These are phyloP conservation scores for Acanthiza pusilla DNA, from an alignment of 2,797 vertebrate genomes.

Conservation along the genomic window DNA sequence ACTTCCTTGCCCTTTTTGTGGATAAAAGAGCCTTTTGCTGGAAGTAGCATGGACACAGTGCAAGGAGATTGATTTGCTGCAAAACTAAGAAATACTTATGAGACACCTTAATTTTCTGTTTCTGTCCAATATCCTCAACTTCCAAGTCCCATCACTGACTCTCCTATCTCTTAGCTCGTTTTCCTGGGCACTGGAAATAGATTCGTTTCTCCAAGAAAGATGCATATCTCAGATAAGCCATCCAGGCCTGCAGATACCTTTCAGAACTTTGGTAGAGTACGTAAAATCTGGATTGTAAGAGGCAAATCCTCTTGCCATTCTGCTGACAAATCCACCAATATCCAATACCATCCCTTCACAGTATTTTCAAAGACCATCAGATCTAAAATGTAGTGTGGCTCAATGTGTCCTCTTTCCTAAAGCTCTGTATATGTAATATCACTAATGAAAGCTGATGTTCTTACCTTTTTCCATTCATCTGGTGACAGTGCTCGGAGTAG, in stretches of 20 bases:
- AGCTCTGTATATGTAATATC: background rate
- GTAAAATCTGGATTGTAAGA: background rate
- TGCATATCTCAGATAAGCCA: background rate
- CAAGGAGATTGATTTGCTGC: background rate
- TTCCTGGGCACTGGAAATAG: background rate
- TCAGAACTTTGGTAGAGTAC: background rate
- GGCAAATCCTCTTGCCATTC: background rate
- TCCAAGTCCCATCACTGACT: background rate
- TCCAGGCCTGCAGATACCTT: background rate
- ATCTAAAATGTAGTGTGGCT: background rate
- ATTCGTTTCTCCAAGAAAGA: background rate
- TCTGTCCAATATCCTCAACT: background rate
- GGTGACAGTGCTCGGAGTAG: constrained; percentile 81
- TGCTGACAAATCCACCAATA: background rate
- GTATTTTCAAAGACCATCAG: background rate
- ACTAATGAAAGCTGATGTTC: background rate
- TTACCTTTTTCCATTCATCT: constrained; percentile 96
- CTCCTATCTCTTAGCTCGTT: background rate
- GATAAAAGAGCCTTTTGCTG: background rate
- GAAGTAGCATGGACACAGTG: background rate
- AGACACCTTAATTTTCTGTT: background rate
- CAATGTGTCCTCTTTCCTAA: background rate
- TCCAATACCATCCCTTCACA: background rate
- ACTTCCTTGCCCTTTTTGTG: background rate
- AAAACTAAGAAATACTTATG: background rate